Evolutionary conservation across 2,888 invertebrate species (phyloP), one percentile per base, ranked within the genome.

Genomic region (Neoscelio sp.): DNA sequence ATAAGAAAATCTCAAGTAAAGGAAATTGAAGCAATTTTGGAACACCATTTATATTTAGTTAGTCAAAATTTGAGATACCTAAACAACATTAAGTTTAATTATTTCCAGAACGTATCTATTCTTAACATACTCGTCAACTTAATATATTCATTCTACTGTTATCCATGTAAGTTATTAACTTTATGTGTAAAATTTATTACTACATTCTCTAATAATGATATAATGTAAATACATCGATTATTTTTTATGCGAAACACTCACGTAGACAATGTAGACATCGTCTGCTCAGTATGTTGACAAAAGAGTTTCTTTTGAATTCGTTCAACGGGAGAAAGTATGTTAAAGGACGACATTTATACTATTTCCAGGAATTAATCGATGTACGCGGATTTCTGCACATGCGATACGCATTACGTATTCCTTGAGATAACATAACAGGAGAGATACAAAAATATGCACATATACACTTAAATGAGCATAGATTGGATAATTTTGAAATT

Each of bases 351-450:
- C 20, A 15, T 35, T 35, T 52, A 4, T 17, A 3, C 42, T 20
- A 52, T 44, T 67, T 54, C 46, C 44, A 44, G 54, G 35, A 67
- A 54, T 23, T 10, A 17, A 56, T 56, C 18, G 20, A 10, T 46
- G n/a, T 28, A 46, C 23, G 15, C 46, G 46, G 44, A 56, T 26
- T 54, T 56, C 44, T 56, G 54, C 54, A 46, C 48, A 13, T 33
- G 40, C 38, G 58, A 68, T 58, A 38, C 30, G 17, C 8, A 68
- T 68, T 68, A 68, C 58, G 15, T 68, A 58, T 38, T 38, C 10
- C 26, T 28, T 20, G 1, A n/a, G 56, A 35, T 54, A 67, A 54
- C 23, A 35, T 46, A 46, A 56, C 18, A 28, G 17, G 12, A 5
- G 7, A 26, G 52, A 30, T 4, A n/a, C 7, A 17, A 10, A 17